Evolutionary conservation across 1,140 invertebrate genomes (phyloP).

Genomic region (Panagrolaimus sp.): DNA sequence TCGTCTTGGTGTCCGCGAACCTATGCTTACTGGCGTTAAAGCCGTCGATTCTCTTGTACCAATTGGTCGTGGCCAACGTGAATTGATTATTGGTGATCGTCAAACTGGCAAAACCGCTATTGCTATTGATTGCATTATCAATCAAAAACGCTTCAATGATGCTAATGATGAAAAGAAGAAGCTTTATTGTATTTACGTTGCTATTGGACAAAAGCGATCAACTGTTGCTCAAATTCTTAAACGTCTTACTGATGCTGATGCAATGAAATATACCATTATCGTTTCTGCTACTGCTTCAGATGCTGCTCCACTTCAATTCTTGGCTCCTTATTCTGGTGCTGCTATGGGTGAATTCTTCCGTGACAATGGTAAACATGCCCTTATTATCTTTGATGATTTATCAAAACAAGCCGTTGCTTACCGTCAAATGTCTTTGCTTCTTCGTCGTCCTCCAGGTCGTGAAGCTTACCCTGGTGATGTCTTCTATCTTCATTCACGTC

Average conservation of each 20-base stretch:
- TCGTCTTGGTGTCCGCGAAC: conserved; percentile 93
- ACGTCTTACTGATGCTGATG: conserved; percentile 84
- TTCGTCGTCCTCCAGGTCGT: conserved; percentile 98
- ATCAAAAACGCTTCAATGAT: conserved; percentile 97
- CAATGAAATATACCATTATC: conserved; percentile 95
- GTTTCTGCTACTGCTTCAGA: conserved; percentile 98
- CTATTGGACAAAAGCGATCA: conserved; percentile 98
- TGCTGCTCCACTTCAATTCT: conserved; percentile 95
- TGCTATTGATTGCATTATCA: conserved; percentile 99
- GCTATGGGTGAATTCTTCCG: conserved; percentile 99
- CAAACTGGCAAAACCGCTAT: conserved; percentile 99
- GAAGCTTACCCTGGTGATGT: conserved; percentile 99
- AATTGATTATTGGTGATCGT: conserved; percentile 99
- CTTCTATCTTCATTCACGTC: conserved; percentile 98
- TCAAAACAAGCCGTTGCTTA: conserved; percentile 99
- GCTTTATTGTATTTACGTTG: conserved; percentile 98
- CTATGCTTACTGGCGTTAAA: conserved; percentile 99
- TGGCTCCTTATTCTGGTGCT: conserved; percentile 97
- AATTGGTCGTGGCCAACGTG: conserved; percentile 98
- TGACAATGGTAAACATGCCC: conserved; percentile 96
- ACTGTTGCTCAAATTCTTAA: conserved; percentile 99
- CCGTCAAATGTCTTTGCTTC: conserved; percentile 97
- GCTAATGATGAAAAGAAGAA: conserved; percentile 94
- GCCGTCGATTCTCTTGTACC: conserved; percentile 95
- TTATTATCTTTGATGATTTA: conserved; percentile 99